These are phyloP conservation scores for Drosophila micromelanica DNA, from an alignment of 1,140 invertebrate species.

Conservation along the genomic window DNA sequence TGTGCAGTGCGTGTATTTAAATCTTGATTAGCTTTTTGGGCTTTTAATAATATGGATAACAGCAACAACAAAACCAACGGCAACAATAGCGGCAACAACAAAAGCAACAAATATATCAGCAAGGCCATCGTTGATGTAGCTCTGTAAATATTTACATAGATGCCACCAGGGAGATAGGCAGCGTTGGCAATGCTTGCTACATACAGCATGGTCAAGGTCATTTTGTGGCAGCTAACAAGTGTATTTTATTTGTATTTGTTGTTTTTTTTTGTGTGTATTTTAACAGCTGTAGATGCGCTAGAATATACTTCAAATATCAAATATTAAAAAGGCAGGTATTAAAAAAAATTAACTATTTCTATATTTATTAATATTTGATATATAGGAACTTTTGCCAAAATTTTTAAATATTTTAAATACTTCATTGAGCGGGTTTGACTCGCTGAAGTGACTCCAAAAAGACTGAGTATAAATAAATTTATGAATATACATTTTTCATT, in stretches of 20 bases:
- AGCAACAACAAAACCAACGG: neutral
- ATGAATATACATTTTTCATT: too few species aligned
- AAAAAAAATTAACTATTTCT: too few species aligned
- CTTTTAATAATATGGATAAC: constrained; percentile 16
- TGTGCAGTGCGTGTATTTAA: constrained; percentile 35
- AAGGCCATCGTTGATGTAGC: constrained; percentile 38
- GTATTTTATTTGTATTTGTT: neutral
- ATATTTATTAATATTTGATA: neutral
- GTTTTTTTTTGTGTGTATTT: neutral
- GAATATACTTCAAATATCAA: too few species aligned
- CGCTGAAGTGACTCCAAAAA: too few species aligned
- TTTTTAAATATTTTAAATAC: too few species aligned
- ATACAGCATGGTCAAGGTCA: constrained; percentile 45
- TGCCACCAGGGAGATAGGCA: constrained; percentile 46
- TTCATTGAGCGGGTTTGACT: too few species aligned
- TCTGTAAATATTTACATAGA: constrained; percentile 50
- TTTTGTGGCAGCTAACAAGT: constrained; percentile 28
- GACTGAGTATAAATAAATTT: too few species aligned
- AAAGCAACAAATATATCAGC: constrained; percentile 18
- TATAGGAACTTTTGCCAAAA: neutral
- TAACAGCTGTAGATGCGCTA: neutral
- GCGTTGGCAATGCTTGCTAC: constrained; percentile 6
- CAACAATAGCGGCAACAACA: constrained; percentile 7
- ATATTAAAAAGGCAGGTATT: too few species aligned
- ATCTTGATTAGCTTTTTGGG: constrained; percentile 44